A percentile compares a stretch with the other conserved stretches of the same genome.
These are phyloP conservation scores for Philotrypesis tridentata DNA, from an alignment of 1,140 invertebrate species.

Conservation along the genomic window DNA sequence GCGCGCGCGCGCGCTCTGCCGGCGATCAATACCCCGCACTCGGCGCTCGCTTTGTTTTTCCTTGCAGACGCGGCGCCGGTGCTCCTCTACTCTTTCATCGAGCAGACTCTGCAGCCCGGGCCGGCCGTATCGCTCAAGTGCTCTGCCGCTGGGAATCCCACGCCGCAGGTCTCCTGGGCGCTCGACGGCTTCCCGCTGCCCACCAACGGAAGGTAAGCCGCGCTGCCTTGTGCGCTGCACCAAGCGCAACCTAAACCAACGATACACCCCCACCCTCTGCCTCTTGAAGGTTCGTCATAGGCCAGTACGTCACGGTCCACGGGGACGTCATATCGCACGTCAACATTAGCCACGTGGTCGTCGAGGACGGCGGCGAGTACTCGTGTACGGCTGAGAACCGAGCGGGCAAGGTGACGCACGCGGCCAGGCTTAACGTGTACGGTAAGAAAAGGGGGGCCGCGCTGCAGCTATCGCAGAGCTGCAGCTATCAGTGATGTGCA, in stretches of 20 bases:
- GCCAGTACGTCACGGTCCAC: constrained; percentile 86
- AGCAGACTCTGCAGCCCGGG: constrained; percentile 88
- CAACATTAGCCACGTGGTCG: constrained; percentile 88
- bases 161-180: constrained; percentile 87
- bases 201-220: constrained; percentile 83
- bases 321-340: constrained; percentile 91
- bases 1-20: not conserved
- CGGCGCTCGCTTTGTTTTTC: constrained; percentile 40
- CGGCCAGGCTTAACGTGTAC: constrained; percentile 88
- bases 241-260: too few relatives aligned
- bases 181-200: constrained; percentile 86
- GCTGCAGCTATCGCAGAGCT: too few relatives aligned
- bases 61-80: constrained; percentile 87
- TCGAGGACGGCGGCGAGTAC: constrained; percentile 92
- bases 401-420: constrained; percentile 84
- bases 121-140: constrained; percentile 90
- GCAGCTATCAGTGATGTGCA: too few relatives aligned
- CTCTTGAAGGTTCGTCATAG: constrained; percentile 82
- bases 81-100: constrained; percentile 87
- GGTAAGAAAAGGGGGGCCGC: constrained; percentile 75
- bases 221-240: too few relatives aligned
- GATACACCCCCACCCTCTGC: too few relatives aligned
- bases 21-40: constrained; percentile 9
- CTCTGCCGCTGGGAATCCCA: constrained; percentile 88
- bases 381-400: constrained; percentile 87